Percentiles rank a stretch among this genome's conserved stretches.
Conservation (phyloP, 37 sponge, comb jelly and placozoan genomes). For the Oopsacas minuta region DNA sequence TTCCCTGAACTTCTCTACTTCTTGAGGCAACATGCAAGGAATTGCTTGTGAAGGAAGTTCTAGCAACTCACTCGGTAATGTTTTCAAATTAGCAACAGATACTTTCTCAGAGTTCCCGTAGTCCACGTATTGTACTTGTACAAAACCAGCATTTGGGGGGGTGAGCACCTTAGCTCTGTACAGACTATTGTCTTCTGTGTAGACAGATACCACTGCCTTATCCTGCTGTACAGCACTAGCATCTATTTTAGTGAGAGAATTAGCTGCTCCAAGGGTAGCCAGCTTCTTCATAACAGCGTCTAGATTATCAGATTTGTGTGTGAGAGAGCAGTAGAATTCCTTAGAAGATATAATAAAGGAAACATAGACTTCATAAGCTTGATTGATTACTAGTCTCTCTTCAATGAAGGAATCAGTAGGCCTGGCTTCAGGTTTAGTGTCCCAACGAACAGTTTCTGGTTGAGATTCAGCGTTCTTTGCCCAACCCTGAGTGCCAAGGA, state of each 20-base stretch:
- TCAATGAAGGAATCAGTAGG: conserved; percentile 10
- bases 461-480: neutral
- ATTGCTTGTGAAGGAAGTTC: neutral
- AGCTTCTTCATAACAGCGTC: conserved; percentile 7
- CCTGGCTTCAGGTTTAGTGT: conserved; percentile 15
- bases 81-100: neutral
- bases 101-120: neutral
- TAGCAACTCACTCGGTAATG: neutral
- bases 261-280: neutral
- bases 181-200: neutral
- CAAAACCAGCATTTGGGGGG: neutral
- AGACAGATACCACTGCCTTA: neutral
- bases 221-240: neutral
- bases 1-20: conserved; percentile 8
- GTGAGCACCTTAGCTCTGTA: neutral
- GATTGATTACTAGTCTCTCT: neutral
- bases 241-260: neutral
- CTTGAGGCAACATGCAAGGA: conserved; percentile 4
- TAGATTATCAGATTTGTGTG: neutral
- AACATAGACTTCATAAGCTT: conserved; percentile 16
- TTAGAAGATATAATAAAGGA: neutral
- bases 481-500: neutral
- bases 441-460: neutral
- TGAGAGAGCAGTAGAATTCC: conserved; percentile 13
- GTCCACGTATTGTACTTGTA: neutral